Percentiles rank a stretch among this genome's conserved stretches.
phyloP scores from a whole-genome alignment of 2,888 invertebrate genomes.

The Automeris io region DNA sequence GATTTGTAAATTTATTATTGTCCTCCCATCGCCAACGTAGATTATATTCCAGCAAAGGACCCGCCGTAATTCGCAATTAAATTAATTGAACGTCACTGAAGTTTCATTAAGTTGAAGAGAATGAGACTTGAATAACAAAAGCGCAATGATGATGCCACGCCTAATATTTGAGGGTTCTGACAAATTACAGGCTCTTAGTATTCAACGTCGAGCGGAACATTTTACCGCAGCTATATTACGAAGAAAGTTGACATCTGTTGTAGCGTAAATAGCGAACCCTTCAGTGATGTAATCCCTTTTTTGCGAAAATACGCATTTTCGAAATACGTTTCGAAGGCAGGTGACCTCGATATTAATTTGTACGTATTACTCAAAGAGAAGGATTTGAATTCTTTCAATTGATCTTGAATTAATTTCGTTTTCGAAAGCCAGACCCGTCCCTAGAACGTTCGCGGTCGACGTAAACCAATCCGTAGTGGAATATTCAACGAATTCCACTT shows the following conservation, averaged over 20 bases:
- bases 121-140: constrained; percentile 39
- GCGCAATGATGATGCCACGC: constrained; percentile 31
- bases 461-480: constrained; percentile 15
- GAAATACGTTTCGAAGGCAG: constrained; percentile 13
- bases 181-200: constrained; percentile 46
- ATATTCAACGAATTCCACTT: constrained; percentile 22
- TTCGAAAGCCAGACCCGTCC: constrained; percentile 17
- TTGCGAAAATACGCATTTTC: constrained; percentile 3
- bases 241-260: constrained; percentile 13
- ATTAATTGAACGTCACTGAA: constrained; percentile 42
- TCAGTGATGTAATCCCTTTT: constrained; percentile 15
- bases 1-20: background rate
- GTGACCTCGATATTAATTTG: constrained; percentile 16
- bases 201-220: constrained; percentile 25
- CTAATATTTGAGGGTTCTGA: constrained; percentile 39
- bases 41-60: constrained; percentile 15
- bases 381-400: constrained; percentile 16
- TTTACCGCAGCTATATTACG: constrained; percentile 20
- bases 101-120: constrained; percentile 39
- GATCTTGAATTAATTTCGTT: constrained; percentile 22
- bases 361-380: constrained; percentile 20
- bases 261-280: constrained; percentile 18
- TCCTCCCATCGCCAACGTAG: constrained; percentile 12
- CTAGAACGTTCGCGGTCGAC: constrained; percentile 20
- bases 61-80: constrained; percentile 36